Percentiles rank a stretch among this genome's conserved stretches.
phyloP scores from a whole-genome alignment of 2,113 vertebrate genomes.

The Engystomops pustulosus region DNA sequence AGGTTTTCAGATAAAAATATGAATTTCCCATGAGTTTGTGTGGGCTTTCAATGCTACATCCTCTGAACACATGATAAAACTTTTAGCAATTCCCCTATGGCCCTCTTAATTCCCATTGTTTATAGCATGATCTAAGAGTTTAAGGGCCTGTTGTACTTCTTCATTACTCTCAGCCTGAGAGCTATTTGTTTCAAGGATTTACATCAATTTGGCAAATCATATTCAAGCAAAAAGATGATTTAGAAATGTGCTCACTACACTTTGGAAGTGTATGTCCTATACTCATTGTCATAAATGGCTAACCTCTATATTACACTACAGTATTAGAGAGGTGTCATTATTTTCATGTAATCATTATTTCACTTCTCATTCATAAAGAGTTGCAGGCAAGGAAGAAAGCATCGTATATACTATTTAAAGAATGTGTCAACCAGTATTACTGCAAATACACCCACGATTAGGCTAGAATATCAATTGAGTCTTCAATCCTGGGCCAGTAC shows the following conservation, averaged over 20 bases:
- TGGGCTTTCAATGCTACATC: conserved; percentile 42
- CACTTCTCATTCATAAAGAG: background rate
- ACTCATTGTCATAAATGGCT: background rate
- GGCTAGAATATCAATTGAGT: background rate
- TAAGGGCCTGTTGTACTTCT: conserved; percentile 11
- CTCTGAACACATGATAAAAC: conserved; percentile 44
- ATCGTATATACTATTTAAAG: background rate
- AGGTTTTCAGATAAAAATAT: background rate
- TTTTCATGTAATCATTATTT: too few relatives aligned
- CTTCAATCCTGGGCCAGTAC: background rate
- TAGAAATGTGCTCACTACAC: conserved; percentile 15
- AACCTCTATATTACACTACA: background rate
- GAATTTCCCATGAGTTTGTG: conserved; percentile 34
- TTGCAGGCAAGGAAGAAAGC: background rate
- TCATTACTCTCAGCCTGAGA: conserved; percentile 44
- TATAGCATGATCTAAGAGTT: conserved; percentile 30
- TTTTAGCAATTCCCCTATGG: conserved; percentile 40
- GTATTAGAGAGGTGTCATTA: too few relatives aligned
- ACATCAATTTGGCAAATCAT: conserved; percentile 35
- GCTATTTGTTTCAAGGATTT: conserved; percentile 47
- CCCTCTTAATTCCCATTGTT: conserved; percentile 39
- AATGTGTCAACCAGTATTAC: background rate
- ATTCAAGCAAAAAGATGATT: background rate
- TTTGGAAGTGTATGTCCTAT: conserved; percentile 30
- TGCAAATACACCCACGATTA: background rate